Conservation (phyloP, 2,888 invertebrate genomes). For the Cacoxenus indagator region DNA sequence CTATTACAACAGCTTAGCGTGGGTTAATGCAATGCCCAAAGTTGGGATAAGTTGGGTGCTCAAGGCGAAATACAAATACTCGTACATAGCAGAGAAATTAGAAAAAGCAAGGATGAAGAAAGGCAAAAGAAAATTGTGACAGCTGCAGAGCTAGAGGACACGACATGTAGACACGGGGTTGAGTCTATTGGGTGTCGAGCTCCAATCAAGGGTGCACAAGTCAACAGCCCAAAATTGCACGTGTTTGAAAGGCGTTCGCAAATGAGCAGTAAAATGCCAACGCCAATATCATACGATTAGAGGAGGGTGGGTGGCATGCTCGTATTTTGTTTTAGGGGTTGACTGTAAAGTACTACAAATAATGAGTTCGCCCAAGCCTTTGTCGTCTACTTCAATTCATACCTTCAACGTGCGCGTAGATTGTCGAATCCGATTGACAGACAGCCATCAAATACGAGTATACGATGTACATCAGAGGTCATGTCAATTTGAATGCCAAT, state of each 20-base stretch:
- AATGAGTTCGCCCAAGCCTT: constrained; percentile 24
- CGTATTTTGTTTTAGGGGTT: not conserved
- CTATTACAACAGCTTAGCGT: constrained; percentile 27
- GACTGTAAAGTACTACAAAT: constrained; percentile 16
- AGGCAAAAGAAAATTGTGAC: constrained; percentile 34
- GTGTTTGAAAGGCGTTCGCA: not conserved
- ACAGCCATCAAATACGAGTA: constrained; percentile 16
- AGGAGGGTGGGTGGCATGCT: not conserved
- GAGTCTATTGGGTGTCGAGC: constrained; percentile 5
- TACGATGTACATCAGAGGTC: constrained; percentile 11
- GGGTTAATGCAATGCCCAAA: constrained; percentile 31
- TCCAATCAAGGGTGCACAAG: constrained; percentile 33
- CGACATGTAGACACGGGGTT: not conserved
- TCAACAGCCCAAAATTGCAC: constrained; percentile 18
- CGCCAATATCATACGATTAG: not conserved
- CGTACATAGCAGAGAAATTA: not conserved
- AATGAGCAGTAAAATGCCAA: not conserved
- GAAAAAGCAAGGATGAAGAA: not conserved
- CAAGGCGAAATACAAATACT: not conserved
- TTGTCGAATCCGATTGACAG: constrained; percentile 11
- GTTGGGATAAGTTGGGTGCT: not conserved
- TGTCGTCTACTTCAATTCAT: not conserved
- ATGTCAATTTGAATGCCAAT: constrained; percentile 22
- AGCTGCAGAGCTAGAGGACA: constrained; percentile 45
- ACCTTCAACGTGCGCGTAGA: not conserved